phyloP scores from a whole-genome alignment of 2,797 vertebrate genomes.

The Silurus lanzhouensis region DNA sequence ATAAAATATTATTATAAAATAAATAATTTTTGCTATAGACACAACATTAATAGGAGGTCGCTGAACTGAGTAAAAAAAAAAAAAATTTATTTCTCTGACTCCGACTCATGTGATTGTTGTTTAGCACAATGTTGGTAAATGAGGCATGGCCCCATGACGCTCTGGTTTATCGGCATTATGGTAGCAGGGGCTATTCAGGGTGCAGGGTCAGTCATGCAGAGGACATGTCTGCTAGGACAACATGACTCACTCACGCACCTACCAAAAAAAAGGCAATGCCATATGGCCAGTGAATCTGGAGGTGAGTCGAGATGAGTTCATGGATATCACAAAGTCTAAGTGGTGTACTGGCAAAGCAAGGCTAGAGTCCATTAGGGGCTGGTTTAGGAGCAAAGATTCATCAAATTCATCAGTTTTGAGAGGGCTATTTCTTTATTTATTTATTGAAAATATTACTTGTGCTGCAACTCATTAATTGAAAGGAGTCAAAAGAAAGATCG shows the following conservation, averaged over 20 bases:
- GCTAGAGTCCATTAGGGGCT: not conserved
- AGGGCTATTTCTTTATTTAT: not conserved
- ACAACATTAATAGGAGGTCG: conserved; percentile 27
- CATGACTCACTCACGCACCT: conserved; percentile 34
- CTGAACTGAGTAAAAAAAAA: not conserved
- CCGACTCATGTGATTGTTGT: conserved; percentile 37
- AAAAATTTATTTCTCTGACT: conserved; percentile 1
- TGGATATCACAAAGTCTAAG: not conserved
- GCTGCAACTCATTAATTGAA: not conserved
- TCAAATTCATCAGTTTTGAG: not conserved
- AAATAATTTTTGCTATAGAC: not conserved
- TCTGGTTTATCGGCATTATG: conserved; percentile 32
- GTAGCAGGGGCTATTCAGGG: conserved; percentile 45
- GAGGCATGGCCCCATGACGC: conserved; percentile 33
- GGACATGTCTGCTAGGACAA: conserved; percentile 33
- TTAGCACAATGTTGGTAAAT: conserved; percentile 51
- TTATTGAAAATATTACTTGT: not conserved
- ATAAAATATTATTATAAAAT: too few species aligned
- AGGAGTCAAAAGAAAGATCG: not conserved
- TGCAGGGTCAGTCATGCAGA: conserved; percentile 41
- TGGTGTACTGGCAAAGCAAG: conserved; percentile 13
- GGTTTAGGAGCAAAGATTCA: too few species aligned
- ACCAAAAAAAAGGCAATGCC: conserved; percentile 14
- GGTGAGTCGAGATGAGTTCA: conserved; percentile 13
- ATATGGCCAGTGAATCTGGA: not conserved